Evolutionary conservation across 2,113 vertebrate genomes (phyloP).

Genomic region (Coracopsis vasa): DNA sequence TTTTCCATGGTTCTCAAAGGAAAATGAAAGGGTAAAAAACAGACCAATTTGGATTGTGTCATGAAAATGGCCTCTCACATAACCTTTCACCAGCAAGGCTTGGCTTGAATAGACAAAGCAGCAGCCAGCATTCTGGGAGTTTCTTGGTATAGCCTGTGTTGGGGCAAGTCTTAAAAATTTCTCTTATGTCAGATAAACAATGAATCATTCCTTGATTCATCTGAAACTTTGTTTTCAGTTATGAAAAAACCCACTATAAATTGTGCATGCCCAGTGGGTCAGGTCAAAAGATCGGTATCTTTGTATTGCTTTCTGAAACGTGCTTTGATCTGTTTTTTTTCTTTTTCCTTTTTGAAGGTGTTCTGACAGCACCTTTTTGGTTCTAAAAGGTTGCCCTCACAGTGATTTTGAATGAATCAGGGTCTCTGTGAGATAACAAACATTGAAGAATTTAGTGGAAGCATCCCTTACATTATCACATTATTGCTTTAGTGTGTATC

Average conservation of each 20-base stretch:
- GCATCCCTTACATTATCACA: not conserved
- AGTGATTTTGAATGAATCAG: not conserved
- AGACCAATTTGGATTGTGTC: not conserved
- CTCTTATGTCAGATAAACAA: constrained; percentile 8
- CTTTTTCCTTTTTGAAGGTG: not conserved
- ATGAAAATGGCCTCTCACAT: not conserved
- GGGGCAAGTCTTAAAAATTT: not conserved
- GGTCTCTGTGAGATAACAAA: not conserved
- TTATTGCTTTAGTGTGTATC: not conserved
- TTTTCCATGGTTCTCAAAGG: constrained; percentile 9
- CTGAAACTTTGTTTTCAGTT: not conserved
- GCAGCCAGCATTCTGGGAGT: constrained; percentile 30
- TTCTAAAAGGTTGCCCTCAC: not conserved
- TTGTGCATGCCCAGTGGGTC: not conserved
- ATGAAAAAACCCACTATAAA: not conserved
- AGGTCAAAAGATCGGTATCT: not conserved
- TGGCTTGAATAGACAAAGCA: constrained; percentile 3
- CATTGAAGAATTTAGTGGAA: not conserved
- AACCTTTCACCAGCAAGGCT: not conserved
- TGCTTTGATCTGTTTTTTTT: not conserved
- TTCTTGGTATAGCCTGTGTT: not conserved
- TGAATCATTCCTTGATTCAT: constrained; percentile 16
- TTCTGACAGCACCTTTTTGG: not conserved
- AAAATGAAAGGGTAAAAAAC: constrained; percentile 21
- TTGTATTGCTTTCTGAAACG: not conserved